Base-by-base conservation (phyloP, 2,113 vertebrate genomes). In the Mustelus asterias region DNA sequence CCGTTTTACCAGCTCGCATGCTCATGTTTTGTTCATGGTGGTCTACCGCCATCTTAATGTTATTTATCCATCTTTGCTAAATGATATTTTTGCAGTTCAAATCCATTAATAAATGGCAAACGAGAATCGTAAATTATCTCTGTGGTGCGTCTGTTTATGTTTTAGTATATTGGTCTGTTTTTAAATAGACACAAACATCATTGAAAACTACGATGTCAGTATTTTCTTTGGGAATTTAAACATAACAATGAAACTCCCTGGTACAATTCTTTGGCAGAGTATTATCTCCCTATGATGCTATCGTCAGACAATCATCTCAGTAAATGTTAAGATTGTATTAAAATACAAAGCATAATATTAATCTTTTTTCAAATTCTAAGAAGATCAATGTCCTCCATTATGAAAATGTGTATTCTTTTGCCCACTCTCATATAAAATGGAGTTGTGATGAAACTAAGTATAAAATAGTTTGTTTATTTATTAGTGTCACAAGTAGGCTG, bases 21-120 rank as follows among this genome's bases (percentile, higher is more conserved):
- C 94, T 95, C 69, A 94, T 29, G 69, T 72, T 76, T 95, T 95
- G 94, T 95, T 95, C 69, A 76, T 95, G 94, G 67, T 95, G 69
- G 69, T 48, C 44, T 48, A 72, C 26, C 48, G 94, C 69, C 94
- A 95, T 72, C 24, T 33, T 70, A 69, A 94, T 72, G 37, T 95
- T 76, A 72, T 72, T 95, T 72, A 95, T 70, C 94, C 67, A 72
- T 44, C 48, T 95, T 95, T 76, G 94, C 67, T 95, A 76, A 76
- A 95, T 95, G 44, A 72, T 93, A 93, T 44, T 95, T 95, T 95
- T 95, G 94, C 94, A 76, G 69, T 95, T 54, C 44, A 22, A 95
- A 95, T 54, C 94, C 67, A 76, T 95, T 95, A 95, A 95, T 95
- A 95, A 95, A 95, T 95, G 41, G 41, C 94, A 95, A 95, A 72